Evolutionary conservation across 2,888 invertebrate genomes (phyloP).

Genomic region (Danaus chrysippus): DNA sequence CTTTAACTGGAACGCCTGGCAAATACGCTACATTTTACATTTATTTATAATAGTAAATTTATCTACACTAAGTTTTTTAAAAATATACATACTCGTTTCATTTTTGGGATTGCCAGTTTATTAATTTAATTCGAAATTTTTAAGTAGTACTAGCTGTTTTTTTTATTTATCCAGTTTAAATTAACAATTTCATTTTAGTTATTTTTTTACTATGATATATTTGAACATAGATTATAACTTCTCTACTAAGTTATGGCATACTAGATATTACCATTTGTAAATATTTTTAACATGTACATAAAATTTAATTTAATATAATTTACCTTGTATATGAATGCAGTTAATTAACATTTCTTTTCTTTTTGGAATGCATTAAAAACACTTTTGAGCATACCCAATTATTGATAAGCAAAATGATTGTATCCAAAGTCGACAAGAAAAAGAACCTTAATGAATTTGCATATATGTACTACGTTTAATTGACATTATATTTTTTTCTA

Average conservation of each 20-base stretch:
- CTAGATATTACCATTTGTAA: background rate
- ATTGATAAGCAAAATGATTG: too few relatives aligned
- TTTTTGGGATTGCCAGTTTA: background rate
- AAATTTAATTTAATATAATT: background rate
- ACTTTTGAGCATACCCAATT: too few relatives aligned
- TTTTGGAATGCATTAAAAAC: slow-evolving; percentile 8
- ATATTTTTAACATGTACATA: background rate
- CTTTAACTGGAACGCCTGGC: slow-evolving; percentile 37
- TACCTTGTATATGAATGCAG: slow-evolving; percentile 15
- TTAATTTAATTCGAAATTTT: background rate
- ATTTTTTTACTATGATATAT: too few relatives aligned
- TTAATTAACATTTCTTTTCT: slow-evolving; percentile 23
- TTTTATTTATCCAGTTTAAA: too few relatives aligned
- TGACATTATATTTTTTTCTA: too few relatives aligned
- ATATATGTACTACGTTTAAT: too few relatives aligned
- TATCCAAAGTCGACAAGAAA: too few relatives aligned
- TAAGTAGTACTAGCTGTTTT: too few relatives aligned
- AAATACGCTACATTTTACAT: slow-evolving; percentile 34
- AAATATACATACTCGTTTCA: background rate
- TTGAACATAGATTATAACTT: background rate
- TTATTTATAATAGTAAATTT: slow-evolving; percentile 34
- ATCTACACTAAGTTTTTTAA: background rate
- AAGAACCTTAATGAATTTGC: too few relatives aligned
- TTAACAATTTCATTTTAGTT: too few relatives aligned
- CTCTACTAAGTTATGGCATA: background rate